Base-by-base conservation (phyloP, 1,140 invertebrate species). In the Dendroctonus valens region DNA sequence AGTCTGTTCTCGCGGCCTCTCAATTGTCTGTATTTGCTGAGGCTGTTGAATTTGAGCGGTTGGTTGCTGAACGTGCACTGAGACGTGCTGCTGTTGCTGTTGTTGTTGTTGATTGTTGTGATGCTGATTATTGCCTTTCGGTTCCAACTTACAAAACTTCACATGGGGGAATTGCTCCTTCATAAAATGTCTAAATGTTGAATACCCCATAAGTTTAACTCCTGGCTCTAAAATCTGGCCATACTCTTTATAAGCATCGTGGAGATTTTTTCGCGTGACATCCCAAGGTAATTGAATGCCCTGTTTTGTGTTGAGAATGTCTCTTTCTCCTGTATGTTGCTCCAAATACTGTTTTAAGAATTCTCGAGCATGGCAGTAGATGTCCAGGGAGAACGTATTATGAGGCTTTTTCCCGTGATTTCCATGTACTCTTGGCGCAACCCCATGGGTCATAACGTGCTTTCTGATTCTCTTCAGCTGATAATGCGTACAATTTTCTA, bases 401-500 rank as follows among this genome's bases (percentile, higher is more conserved):
- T 91, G 89, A n/a, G 89, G 89, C 73, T 89, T 86, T 79, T 91
- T 91, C 5, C 89, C 88, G 66, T 89, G 85, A 76, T 91, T 92
- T 3, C 90, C 89, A 76, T 91, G 89, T 44, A 90, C 85, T 52
- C 89, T 78, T 0, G 89, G 89, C 0, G 88, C 87, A 0, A 92
- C 89, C 9, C 89, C 89, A 73, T 91, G 89, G 0, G 86, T 88
- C 82, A 89, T 88, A 2, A 91, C 82, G 77, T 92, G 89, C 72
- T 90, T 90, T 65, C 89, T 78, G 67, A 91, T 91, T 51, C 88
- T 79, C 75, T 91, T 91, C 26, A 91, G 79, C 74, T 91, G 89
- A 78, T 91, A 91, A 76, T 89, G 87, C 5, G 89, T 91, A 65
- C 89, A 89, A 79, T 92, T 91, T 74, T 91, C 89, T 44, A 92